Percentiles rank a stretch among this genome's conserved stretches.
Evolutionary conservation across 2,113 vertebrate genomes (phyloP).

Genomic region (Otocyon megalotis): DNA sequence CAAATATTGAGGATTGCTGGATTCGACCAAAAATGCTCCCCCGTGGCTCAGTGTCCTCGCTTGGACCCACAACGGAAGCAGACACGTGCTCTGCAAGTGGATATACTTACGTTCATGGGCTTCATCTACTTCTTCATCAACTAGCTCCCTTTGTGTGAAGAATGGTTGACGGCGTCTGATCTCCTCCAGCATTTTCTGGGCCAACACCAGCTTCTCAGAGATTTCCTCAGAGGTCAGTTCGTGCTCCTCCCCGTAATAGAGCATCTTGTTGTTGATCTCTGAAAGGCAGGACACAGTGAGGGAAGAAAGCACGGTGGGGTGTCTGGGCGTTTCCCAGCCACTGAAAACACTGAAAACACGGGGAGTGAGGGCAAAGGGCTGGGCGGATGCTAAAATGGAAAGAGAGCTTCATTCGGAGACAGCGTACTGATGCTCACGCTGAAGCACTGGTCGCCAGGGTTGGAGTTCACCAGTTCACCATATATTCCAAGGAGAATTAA

Average conservation of each 20-base stretch:
- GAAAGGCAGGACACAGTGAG: slow-evolving; percentile 57
- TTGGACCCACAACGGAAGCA: slow-evolving; percentile 2
- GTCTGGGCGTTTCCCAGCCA: neutral
- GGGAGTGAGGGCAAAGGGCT: neutral
- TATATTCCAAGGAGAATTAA: neutral
- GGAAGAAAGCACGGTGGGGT: neutral
- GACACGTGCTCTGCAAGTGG: fast-evolving
- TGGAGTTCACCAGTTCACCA: neutral
- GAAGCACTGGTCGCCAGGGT: neutral
- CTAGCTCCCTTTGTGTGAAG: slow-evolving; percentile 86
- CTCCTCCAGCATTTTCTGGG: slow-evolving; percentile 90
- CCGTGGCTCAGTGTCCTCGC: neutral
- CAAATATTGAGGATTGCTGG: neutral
- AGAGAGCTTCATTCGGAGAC: neutral
- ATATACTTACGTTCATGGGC: slow-evolving; percentile 90
- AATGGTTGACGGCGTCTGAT: slow-evolving; percentile 90
- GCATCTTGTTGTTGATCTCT: slow-evolving; percentile 95
- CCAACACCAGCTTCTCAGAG: slow-evolving; percentile 84
- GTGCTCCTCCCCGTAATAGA: slow-evolving; percentile 91
- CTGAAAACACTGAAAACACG: neutral
- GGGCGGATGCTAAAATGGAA: neutral
- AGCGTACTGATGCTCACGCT: fast-evolving
- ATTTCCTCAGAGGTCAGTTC: slow-evolving; percentile 91
- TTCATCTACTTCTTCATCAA: slow-evolving; percentile 89
- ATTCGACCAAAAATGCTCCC: neutral